phyloP scores from a whole-genome alignment of 2,888 invertebrate species.

The Rhagium mordax region DNA sequence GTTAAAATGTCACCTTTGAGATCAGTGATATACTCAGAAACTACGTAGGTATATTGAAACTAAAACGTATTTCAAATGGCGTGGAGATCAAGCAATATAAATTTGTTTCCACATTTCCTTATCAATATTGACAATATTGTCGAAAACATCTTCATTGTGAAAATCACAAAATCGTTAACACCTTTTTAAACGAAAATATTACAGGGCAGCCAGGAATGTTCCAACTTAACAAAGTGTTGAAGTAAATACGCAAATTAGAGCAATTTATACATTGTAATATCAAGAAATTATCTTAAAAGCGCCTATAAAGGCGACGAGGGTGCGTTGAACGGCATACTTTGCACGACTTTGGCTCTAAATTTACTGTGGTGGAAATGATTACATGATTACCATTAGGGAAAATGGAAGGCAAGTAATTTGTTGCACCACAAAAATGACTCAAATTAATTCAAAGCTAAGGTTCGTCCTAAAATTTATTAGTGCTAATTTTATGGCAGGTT shows the following conservation, averaged over 20 bases:
- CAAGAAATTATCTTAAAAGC: conserved; percentile 11
- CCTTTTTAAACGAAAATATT: not conserved
- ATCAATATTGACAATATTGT: no score
- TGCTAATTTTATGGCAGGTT: not conserved
- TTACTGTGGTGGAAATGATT: conserved; percentile 13
- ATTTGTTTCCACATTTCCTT: no score
- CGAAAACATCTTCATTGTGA: not conserved
- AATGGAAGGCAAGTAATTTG: conserved; percentile 7
- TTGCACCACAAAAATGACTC: not conserved
- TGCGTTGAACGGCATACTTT: not conserved
- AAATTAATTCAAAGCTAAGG: not conserved
- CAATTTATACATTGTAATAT: conserved; percentile 1
- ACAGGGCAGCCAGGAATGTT: not conserved
- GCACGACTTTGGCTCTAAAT: conserved; percentile 2
- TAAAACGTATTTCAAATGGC: no score
- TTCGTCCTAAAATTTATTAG: not conserved
- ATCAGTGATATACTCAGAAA: no score
- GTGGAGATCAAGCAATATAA: no score
- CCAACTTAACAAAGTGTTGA: not conserved
- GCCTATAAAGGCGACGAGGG: conserved; percentile 7
- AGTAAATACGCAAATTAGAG: conserved; percentile 13
- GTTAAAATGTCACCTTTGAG: no score
- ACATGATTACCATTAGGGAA: conserved; percentile 17
- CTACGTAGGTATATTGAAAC: no score
- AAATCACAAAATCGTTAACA: not conserved